A percentile compares a stretch with the other conserved stretches of the same genome.
These are phyloP conservation scores for Danio tinwini DNA, from an alignment of 2,797 vertebrate genomes.

Conservation along the genomic window DNA sequence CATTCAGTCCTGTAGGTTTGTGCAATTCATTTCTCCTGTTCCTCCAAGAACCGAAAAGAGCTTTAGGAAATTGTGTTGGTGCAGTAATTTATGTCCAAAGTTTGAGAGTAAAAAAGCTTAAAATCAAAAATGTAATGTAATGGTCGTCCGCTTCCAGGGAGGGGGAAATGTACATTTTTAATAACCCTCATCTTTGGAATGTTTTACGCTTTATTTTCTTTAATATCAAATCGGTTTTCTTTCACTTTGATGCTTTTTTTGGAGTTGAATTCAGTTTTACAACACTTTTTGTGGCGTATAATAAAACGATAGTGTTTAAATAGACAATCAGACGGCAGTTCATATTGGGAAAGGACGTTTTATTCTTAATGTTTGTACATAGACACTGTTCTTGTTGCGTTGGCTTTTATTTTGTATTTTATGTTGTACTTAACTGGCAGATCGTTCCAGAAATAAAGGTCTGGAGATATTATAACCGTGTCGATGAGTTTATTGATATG, in stretches of 20 bases:
- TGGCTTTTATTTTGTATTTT: conserved; percentile 64
- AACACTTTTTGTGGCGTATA: conserved; percentile 42
- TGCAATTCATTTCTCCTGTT: conserved; percentile 58
- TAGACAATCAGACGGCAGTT: conserved; percentile 63
- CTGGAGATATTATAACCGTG: conserved; percentile 54
- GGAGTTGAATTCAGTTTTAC: conserved; percentile 22
- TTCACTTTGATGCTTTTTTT: conserved; percentile 43
- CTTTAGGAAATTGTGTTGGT: conserved; percentile 60
- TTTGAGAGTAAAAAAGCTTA: conserved; percentile 56
- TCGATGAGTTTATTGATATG: background rate
- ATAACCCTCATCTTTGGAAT: conserved; percentile 46
- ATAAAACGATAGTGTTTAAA: conserved; percentile 57
- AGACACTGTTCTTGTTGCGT: conserved; percentile 55
- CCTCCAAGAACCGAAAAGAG: conserved; percentile 55
- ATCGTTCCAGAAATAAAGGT: conserved; percentile 65
- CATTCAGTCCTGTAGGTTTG: conserved; percentile 56
- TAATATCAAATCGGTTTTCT: conserved; percentile 13
- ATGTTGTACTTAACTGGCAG: conserved; percentile 63
- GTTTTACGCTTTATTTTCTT: conserved; percentile 39
- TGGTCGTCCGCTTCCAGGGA: conserved; percentile 52
- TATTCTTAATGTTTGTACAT: conserved; percentile 66
- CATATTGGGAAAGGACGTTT: conserved; percentile 57
- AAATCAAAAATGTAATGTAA: conserved; percentile 47
- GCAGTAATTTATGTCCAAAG: conserved; percentile 59
- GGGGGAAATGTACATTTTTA: conserved; percentile 53